Evolutionary conservation across 2,888 invertebrate species (phyloP).

Genomic region (Pterostichus madidus): DNA sequence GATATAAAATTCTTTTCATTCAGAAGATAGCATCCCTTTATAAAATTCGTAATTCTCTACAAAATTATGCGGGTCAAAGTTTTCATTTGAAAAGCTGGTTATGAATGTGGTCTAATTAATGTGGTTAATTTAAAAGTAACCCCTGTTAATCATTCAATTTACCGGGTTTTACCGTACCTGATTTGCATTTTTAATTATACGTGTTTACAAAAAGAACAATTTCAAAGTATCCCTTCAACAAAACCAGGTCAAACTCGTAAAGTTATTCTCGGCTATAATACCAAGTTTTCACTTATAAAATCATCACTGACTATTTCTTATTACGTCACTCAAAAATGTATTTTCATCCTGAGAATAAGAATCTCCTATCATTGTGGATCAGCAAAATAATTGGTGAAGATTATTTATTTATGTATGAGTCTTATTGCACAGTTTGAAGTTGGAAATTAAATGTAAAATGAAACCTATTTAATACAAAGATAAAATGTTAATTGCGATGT

Average conservation of each 20-base stretch:
- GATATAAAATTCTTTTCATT: no score
- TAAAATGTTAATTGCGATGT: no score
- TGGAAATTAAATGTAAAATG: no score
- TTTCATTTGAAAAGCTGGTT: conserved; percentile 24
- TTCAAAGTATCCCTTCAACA: neutral
- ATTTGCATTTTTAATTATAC: conserved; percentile 52
- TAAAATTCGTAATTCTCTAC: no score
- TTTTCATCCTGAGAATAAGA: neutral
- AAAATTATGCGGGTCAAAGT: conserved; percentile 16
- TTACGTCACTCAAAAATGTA: neutral
- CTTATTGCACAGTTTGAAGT: no score
- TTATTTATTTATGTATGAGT: no score
- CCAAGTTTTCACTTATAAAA: neutral
- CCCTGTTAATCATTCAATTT: conserved; percentile 54
- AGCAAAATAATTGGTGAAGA: no score
- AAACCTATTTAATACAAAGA: no score
- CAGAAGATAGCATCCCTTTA: no score
- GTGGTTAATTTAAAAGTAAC: conserved; percentile 51
- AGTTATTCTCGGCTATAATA: conserved; percentile 8
- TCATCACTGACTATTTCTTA: neutral
- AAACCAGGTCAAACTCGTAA: conserved; percentile 18
- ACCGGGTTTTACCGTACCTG: conserved; percentile 21
- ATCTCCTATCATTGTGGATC: no score
- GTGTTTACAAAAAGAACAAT: conserved; percentile 51
- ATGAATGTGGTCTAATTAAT: conserved; percentile 39